Evolutionary conservation across 64 coral and sea anemone genomes (phyloP).

Genomic region (Montipora capricornis): DNA sequence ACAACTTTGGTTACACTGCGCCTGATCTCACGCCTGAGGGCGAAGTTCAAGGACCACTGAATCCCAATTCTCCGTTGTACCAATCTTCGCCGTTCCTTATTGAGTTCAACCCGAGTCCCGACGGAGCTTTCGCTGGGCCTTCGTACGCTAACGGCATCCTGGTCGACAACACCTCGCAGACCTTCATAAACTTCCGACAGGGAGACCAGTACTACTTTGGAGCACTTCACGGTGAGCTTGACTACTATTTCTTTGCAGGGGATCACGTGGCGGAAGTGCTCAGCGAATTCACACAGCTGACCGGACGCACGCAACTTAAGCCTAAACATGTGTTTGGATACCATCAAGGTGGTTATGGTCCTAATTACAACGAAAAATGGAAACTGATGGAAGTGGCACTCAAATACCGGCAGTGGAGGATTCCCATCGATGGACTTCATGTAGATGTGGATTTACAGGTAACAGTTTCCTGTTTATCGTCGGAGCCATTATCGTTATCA

Average conservation of each 20-base stretch:
- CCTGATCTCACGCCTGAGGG: conserved; percentile 85
- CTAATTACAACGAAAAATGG: conserved; percentile 86
- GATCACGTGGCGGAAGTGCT: conserved; percentile 74
- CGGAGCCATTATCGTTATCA: too few species aligned
- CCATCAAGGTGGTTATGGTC: conserved; percentile 83
- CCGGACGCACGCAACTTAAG: conserved; percentile 60
- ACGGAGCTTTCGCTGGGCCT: conserved; percentile 55
- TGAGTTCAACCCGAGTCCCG: conserved; percentile 79
- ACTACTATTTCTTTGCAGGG: conserved; percentile 86
- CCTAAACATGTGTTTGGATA: conserved; percentile 81
- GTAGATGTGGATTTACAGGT: too few species aligned
- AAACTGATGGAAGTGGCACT: conserved; percentile 85
- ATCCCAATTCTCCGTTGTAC: conserved; percentile 81
- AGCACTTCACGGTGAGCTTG: conserved; percentile 79
- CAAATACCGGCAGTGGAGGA: conserved; percentile 71
- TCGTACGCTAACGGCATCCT: conserved; percentile 83
- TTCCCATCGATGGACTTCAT: too few species aligned
- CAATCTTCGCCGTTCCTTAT: conserved; percentile 89
- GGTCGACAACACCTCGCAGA: conserved; percentile 86
- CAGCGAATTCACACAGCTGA: conserved; percentile 73
- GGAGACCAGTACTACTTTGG: conserved; percentile 86
- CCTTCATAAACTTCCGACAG: conserved; percentile 77
- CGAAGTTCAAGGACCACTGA: conserved; percentile 69
- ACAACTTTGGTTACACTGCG: conserved; percentile 87
- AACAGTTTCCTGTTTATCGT: too few species aligned